These are phyloP conservation scores for Holotrichia oblita DNA, from an alignment of 1,140 invertebrate genomes.

Conservation along the genomic window DNA sequence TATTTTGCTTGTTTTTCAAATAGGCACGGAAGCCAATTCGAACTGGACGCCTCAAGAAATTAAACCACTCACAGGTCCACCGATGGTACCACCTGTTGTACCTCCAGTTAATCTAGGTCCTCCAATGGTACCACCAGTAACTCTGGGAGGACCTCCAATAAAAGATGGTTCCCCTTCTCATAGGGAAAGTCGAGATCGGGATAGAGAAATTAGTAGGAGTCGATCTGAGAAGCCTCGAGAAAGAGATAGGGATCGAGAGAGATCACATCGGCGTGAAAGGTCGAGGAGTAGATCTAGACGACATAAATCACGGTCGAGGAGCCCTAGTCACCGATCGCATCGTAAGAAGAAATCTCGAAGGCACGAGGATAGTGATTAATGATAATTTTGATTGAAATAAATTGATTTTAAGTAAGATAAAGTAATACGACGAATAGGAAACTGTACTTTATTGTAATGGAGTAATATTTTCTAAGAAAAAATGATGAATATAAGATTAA, in stretches of 20 bases:
- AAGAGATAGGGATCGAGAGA: constrained; percentile 59
- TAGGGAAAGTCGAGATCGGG: constrained; percentile 61
- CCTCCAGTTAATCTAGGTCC: constrained; percentile 61
- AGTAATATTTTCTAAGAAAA: no score
- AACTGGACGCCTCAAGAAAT: constrained; percentile 70
- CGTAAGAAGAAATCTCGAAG: constrained; percentile 69
- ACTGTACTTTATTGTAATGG: no score
- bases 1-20: neutral
- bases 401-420: neutral
- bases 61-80: constrained; percentile 66
- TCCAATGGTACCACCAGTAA: constrained; percentile 57
- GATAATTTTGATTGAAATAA: neutral
- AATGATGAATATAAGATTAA: no score
- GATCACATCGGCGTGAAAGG: constrained; percentile 65
- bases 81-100: constrained; percentile 51
- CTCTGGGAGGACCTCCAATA: constrained; percentile 42
- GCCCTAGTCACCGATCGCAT: constrained; percentile 66
- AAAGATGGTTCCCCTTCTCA: constrained; percentile 56
- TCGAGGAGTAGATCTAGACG: constrained; percentile 69
- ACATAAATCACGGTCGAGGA: constrained; percentile 69
- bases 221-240: constrained; percentile 62
- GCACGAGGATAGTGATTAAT: constrained; percentile 59
- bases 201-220: constrained; percentile 59
- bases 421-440: no score
- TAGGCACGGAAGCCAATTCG: constrained; percentile 51